phyloP scores from a whole-genome alignment of 2,113 vertebrate genomes.

The Nerophis ophidion region DNA sequence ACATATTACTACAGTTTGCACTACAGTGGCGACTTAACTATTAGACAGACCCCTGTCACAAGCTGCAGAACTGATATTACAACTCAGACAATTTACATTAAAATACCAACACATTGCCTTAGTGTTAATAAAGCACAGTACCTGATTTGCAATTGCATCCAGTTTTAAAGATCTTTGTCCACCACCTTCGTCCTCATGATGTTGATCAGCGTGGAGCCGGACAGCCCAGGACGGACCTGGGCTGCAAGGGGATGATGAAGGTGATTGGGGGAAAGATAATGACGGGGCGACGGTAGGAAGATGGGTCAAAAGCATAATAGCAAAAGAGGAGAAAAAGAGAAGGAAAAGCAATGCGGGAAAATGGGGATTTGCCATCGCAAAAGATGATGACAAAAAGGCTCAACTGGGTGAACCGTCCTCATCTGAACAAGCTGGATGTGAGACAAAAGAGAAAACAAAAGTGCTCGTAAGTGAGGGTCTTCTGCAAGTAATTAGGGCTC shows the following conservation, averaged over 20 bases:
- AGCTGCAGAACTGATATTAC: neutral
- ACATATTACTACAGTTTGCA: neutral
- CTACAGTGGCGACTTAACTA: too few relatives aligned
- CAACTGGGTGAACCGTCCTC: constrained; percentile 47
- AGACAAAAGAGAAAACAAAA: constrained; percentile 17
- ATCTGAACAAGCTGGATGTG: constrained; percentile 58
- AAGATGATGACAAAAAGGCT: constrained; percentile 22
- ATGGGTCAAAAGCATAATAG: constrained; percentile 47
- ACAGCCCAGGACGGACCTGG: constrained; percentile 81
- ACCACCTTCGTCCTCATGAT: constrained; percentile 39
- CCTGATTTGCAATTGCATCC: constrained; percentile 71
- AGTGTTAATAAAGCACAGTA: constrained; percentile 38
- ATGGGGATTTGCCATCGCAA: constrained; percentile 60
- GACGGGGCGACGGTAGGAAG: constrained; percentile 28
- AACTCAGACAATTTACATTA: neutral
- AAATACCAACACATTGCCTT: neutral
- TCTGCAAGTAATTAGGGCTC: neutral
- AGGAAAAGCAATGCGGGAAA: constrained; percentile 46
- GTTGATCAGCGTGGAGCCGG: constrained; percentile 55
- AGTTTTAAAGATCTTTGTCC: constrained; percentile 60
- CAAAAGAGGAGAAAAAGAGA: constrained; percentile 31
- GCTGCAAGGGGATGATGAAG: constrained; percentile 43
- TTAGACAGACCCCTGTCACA: neutral
- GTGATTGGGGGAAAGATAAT: constrained; percentile 10
- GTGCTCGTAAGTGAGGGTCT: constrained; percentile 14